Evolutionary conservation across 2,888 invertebrate species (phyloP), one percentile per base, ranked within the genome.

Genomic region (Plagodis dolabraria): DNA sequence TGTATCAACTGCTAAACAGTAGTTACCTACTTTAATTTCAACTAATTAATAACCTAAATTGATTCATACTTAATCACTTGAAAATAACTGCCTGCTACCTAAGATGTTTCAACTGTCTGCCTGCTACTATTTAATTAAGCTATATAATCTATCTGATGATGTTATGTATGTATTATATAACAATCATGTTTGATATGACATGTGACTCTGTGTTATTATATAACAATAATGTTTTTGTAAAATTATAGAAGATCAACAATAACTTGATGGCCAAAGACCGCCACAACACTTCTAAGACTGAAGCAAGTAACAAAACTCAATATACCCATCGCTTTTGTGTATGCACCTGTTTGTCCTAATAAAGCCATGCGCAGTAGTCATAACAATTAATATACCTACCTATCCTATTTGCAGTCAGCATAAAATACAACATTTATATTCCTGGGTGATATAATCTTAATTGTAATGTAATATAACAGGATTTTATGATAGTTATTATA

Each of bases 171-270:
- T 9, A 10, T 40, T 8, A 40, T 8, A 40, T 10, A 40, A 40
- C 1, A 2, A 40, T 46, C n/a, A n/a, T 57, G 12, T 43, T 42
- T 50, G 45, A 47, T 44, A 52, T 59, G 38, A 47, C 22, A n/a
- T 40, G 36, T 34, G 53, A 53, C 53, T 58, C 47, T 54, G 34
- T 47, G 22, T 38, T 63, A 53, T 22, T 59, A 55, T 70, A 57
- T 61, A 54, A 43, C 46, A 53, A 58, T 64, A 53, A 64, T 71
- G 53, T 69, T 53, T 82, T 88, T 87, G 70, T 84, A 71, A 84
- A 80, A 71, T 92, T 92, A 79, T 92, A 92, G 92, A 92, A 88
- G 91, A 89, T 72, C 92, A 92, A 86, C 92, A 92, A 80, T 92
- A 90, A 86, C 78, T 78, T 82, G 80, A 81, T 82, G 86, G 77